phyloP scores from a whole-genome alignment of 2,113 vertebrate genomes.

The human region DNA sequence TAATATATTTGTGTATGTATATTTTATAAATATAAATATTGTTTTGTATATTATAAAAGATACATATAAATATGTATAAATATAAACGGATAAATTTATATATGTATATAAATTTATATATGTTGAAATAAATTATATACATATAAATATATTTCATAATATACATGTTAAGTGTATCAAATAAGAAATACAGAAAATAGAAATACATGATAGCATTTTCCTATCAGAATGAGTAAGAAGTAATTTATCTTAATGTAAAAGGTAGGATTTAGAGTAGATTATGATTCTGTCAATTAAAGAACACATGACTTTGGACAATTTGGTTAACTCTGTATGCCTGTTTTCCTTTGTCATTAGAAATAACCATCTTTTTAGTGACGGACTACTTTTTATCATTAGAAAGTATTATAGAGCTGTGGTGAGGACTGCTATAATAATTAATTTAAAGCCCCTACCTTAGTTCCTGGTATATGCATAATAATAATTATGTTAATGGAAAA shows the following conservation, averaged over 20 bases:
- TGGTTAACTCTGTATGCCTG: background rate
- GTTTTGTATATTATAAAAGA: no score
- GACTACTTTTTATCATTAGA: background rate
- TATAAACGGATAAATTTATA: no score
- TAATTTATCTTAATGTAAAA: background rate
- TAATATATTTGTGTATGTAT: no score
- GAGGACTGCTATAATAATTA: background rate
- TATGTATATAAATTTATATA: no score
- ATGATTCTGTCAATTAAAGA: background rate
- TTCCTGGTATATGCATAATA: background rate
- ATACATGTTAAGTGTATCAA: background rate
- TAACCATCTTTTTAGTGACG: background rate
- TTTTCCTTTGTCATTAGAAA: background rate
- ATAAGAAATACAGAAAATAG: constrained; percentile 8
- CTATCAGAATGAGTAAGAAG: background rate
- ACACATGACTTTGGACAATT: background rate
- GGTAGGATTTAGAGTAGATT: background rate
- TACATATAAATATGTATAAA: no score
- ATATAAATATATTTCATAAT: background rate
- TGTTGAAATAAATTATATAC: no score
- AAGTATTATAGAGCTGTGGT: background rate
- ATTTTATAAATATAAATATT: no score
- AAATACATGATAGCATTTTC: background rate
- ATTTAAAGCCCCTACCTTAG: background rate
- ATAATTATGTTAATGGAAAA: no score